A percentile compares a stretch with the other conserved stretches of the same genome.
phyloP scores from a whole-genome alignment of 2,888 invertebrate species.

The Eupithecia subumbrata region DNA sequence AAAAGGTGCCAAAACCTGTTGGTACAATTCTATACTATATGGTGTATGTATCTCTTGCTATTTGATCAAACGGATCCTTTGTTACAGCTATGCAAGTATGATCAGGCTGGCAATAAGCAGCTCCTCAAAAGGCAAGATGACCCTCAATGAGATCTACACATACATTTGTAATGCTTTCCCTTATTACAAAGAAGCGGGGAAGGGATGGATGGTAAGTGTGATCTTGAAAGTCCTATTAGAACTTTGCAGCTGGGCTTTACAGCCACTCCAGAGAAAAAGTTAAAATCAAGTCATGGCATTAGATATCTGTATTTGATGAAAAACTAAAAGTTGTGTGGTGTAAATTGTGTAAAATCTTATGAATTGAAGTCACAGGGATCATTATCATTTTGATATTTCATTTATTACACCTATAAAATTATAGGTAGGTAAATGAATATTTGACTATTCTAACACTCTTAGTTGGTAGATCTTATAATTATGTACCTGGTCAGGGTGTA shows the following conservation, averaged over 20 bases:
- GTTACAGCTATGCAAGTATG: constrained; percentile 87
- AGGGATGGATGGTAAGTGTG: constrained; percentile 87
- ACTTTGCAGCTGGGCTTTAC: neutral
- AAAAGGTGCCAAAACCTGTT: neutral
- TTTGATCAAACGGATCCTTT: neutral
- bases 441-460: too few relatives aligned
- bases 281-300: neutral
- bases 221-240: neutral
- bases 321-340: too few relatives aligned
- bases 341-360: too few relatives aligned
- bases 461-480: too few relatives aligned
- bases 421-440: too few relatives aligned
- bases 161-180: constrained; percentile 89
- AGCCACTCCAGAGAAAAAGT: neutral
- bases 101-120: constrained; percentile 88
- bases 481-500: too few relatives aligned
- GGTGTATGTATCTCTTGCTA: neutral
- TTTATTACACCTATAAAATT: too few relatives aligned
- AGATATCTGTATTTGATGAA: too few relatives aligned
- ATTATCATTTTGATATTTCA: too few relatives aligned
- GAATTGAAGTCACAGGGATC: too few relatives aligned
- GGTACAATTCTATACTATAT: neutral
- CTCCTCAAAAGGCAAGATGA: constrained; percentile 88
- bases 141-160: constrained; percentile 88
- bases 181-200: constrained; percentile 87